These are phyloP conservation scores for Diarsia brunnea DNA, from an alignment of 2,888 invertebrate species.

Conservation along the genomic window DNA sequence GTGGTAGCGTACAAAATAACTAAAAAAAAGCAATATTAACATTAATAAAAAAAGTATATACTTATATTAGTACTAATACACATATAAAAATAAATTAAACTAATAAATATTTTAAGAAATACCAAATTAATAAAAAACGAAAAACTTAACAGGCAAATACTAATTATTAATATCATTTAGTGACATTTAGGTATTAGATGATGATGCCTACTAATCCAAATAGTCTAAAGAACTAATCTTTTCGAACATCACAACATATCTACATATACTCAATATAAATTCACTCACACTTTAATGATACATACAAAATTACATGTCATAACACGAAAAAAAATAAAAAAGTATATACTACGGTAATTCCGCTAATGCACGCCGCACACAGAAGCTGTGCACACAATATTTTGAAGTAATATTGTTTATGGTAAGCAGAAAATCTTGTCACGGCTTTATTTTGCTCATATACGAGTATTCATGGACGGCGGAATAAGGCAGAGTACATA, in stretches of 20 bases:
- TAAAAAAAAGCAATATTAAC: no score
- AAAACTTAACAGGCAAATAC: no score
- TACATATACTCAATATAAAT: not conserved
- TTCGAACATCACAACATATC: not conserved
- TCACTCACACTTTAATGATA: conserved; percentile 32
- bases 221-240: not conserved
- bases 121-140: no score
- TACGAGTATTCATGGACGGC: conserved; percentile 67
- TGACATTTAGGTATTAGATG: no score
- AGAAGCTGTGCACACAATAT: conserved; percentile 67
- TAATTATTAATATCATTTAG: no score
- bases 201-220: not conserved
- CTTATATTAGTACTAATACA: no score
- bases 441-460: conserved; percentile 76
- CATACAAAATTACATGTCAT: conserved; percentile 50
- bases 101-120: no score
- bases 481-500: conserved; percentile 49
- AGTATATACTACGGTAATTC: conserved; percentile 58
- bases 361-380: conserved; percentile 60
- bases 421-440: conserved; percentile 89
- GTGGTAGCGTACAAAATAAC: no score
- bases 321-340: conserved; percentile 43
- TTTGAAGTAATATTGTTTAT: conserved; percentile 87
- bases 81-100: no score
- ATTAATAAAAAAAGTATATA: no score